These are phyloP conservation scores for Epicauta chinensis DNA, from an alignment of 1,140 invertebrate species.

Conservation along the genomic window DNA sequence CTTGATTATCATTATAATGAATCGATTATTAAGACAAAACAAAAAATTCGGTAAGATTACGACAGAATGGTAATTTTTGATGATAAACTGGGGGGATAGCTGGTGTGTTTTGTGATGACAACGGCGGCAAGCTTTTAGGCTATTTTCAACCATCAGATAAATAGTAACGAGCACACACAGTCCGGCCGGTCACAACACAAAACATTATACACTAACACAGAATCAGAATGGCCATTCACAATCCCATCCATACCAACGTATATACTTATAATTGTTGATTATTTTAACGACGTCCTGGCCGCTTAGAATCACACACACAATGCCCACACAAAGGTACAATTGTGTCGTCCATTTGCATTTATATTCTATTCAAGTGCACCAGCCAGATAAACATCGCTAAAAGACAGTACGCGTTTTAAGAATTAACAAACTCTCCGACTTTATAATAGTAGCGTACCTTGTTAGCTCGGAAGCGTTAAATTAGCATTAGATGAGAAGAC, in stretches of 20 bases:
- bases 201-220: too few relatives aligned
- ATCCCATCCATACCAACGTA: constrained; percentile 5
- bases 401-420: constrained; percentile 31
- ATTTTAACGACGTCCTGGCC: constrained; percentile 37
- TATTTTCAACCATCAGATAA: constrained; percentile 25
- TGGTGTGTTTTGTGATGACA: neutral
- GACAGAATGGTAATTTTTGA: too few relatives aligned
- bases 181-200: too few relatives aligned
- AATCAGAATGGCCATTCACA: constrained; percentile 17
- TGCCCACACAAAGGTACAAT: constrained; percentile 38
- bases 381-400: constrained; percentile 34
- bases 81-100: too few relatives aligned
- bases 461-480: constrained; percentile 1
- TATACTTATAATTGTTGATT: constrained; percentile 40
- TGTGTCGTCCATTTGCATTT: constrained; percentile 41
- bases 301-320: constrained; percentile 34
- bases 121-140: neutral
- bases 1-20: too few relatives aligned
- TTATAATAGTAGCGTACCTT: neutral
- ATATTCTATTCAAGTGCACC: constrained; percentile 35
- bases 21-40: too few relatives aligned
- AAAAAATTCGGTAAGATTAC: too few relatives aligned
- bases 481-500: constrained; percentile 5
- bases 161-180: constrained; percentile 27
- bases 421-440: constrained; percentile 32